Evolutionary conservation across 2,797 vertebrate species (phyloP).

Genomic region (Triplophysa yarkandensis): DNA sequence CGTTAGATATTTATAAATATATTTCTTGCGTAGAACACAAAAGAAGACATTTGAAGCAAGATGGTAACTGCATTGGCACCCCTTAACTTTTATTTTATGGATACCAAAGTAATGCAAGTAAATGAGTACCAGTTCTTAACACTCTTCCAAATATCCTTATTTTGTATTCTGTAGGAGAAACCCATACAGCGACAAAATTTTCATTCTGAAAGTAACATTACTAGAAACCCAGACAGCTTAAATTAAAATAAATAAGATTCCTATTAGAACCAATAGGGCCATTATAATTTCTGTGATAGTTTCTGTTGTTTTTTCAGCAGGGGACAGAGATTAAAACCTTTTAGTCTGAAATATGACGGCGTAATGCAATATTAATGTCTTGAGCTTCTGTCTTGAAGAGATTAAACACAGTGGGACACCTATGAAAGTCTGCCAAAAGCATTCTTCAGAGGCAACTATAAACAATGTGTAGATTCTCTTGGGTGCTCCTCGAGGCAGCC

Average conservation of each 20-base stretch:
- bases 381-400: constrained; percentile 28
- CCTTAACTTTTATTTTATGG: no score
- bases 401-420: constrained; percentile 13
- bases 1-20: no score
- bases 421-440: constrained; percentile 19
- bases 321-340: constrained; percentile 28
- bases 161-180: no score
- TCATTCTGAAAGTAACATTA: no score
- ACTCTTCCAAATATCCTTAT: no score
- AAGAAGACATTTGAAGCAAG: no score
- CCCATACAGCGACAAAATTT: no score
- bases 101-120: no score
- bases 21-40: no score
- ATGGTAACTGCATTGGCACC: no score
- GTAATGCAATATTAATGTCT: constrained; percentile 46
- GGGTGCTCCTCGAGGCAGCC: constrained; percentile 14
- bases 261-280: not conserved
- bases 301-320: not conserved
- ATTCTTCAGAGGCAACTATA: constrained; percentile 28
- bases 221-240: not conserved
- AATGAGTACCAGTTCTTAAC: no score
- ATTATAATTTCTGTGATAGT: not conserved
- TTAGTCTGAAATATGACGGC: constrained; percentile 16
- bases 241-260: not conserved
- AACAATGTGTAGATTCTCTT: constrained; percentile 16